A percentile compares a stretch with the other conserved stretches of the same genome.
phyloP scores from a whole-genome alignment of 1,140 invertebrate genomes.

The Brachionus paranguensis region DNA sequence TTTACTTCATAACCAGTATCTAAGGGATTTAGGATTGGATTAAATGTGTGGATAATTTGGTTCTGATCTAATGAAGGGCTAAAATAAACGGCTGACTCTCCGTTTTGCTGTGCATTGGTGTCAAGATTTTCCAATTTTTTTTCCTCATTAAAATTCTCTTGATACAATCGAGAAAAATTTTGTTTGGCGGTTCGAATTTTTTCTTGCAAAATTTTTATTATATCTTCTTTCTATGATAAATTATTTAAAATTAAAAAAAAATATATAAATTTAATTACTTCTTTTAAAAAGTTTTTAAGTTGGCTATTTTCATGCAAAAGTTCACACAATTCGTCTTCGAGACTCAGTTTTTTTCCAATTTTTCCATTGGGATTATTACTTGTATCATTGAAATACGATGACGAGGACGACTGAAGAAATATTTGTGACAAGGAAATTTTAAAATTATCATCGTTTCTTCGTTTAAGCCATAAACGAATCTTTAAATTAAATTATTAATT shows the following conservation, averaged over 20 bases:
- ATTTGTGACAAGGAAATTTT: constrained; percentile 37
- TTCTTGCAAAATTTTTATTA: constrained; percentile 36
- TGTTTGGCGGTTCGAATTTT: constrained; percentile 11
- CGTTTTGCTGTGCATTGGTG: not conserved
- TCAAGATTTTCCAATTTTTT: not conserved
- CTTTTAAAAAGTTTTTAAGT: constrained; percentile 35
- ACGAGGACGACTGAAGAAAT: constrained; percentile 15
- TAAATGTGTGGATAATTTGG: not conserved
- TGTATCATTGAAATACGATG: not conserved
- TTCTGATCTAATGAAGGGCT: not conserved
- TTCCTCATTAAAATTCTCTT: not conserved
- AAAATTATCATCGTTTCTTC: constrained; percentile 29
- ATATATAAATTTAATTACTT: not conserved
- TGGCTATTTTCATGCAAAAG: constrained; percentile 37
- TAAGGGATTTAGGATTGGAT: not conserved
- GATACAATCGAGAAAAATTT: not conserved
- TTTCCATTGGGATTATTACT: not conserved
- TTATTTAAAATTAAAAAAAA: not conserved
- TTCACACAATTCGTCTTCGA: constrained; percentile 31
- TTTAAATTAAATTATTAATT: not conserved
- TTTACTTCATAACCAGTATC: not conserved
- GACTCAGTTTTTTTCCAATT: not conserved
- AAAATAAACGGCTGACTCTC: not conserved
- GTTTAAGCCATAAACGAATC: constrained; percentile 21
- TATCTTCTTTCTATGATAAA: constrained; percentile 9